Percentiles rank a stretch among this genome's conserved stretches.
phyloP scores from a whole-genome alignment of 2,797 vertebrate genomes.

The Tauraco hartlaubi region DNA sequence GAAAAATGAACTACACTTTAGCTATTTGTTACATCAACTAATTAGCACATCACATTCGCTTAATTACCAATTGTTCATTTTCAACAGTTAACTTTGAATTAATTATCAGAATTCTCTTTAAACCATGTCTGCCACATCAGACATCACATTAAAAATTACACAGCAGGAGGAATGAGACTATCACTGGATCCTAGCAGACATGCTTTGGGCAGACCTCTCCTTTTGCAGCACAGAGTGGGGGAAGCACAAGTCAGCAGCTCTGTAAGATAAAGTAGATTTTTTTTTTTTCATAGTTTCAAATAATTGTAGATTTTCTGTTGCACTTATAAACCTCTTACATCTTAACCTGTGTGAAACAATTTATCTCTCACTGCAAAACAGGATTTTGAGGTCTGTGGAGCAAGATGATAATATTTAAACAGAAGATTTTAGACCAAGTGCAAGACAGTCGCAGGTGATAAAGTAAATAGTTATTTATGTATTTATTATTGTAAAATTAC shows the following conservation, averaged over 20 bases:
- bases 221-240: neutral
- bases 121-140: neutral
- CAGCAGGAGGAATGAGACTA: neutral
- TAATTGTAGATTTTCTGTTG: neutral
- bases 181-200: neutral
- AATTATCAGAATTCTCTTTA: slow-evolving; percentile 32
- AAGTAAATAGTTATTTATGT: neutral
- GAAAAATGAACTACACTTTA: slow-evolving; percentile 26
- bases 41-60: slow-evolving; percentile 48
- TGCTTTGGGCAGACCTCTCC: neutral
- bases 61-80: slow-evolving; percentile 61
- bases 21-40: slow-evolving; percentile 43
- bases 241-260: neutral
- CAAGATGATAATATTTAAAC: neutral
- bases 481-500: neutral
- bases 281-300: neutral
- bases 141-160: neutral
- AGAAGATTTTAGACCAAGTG: neutral
- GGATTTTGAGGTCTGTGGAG: neutral
- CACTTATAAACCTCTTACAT: neutral
- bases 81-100: slow-evolving; percentile 17
- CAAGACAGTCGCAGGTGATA: neutral
- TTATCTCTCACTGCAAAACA: neutral
- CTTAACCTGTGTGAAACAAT: neutral
- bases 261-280: neutral